Percentiles rank a stretch among this genome's conserved stretches.
phyloP scores from a whole-genome alignment of 2,797 vertebrate species.

The Mallotus villosus region DNA sequence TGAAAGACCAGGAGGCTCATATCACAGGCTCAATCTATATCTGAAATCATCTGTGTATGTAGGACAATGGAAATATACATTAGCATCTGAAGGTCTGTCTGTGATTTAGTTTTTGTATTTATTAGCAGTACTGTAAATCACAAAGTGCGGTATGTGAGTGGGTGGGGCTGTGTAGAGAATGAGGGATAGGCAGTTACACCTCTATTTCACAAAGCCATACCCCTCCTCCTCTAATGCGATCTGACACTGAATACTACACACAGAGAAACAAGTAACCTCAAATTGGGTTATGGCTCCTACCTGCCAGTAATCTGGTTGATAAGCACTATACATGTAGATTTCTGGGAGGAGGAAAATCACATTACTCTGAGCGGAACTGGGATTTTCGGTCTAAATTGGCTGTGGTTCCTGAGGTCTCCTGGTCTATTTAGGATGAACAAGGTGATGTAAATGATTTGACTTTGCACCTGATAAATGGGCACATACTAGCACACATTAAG shows the following conservation, averaged over 20 bases:
- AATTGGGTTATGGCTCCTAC: constrained; percentile 83
- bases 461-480: constrained; percentile 67
- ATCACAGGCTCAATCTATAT: not conserved
- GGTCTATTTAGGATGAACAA: constrained; percentile 72
- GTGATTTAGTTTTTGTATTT: constrained; percentile 30
- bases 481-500: constrained; percentile 32
- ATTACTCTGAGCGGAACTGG: constrained; percentile 76
- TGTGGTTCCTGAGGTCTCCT: constrained; percentile 71
- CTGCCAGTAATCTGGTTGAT: constrained; percentile 84
- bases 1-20: not conserved
- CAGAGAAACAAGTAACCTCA: constrained; percentile 79
- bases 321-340: constrained; percentile 85
- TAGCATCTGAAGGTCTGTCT: constrained; percentile 37
- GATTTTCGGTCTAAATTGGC: constrained; percentile 74
- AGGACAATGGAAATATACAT: constrained; percentile 51
- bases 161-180: constrained; percentile 42
- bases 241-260: constrained; percentile 81
- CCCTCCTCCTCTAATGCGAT: constrained; percentile 66
- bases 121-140: constrained; percentile 25
- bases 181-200: constrained; percentile 52
- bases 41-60: not conserved
- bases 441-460: constrained; percentile 73
- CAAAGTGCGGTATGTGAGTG: constrained; percentile 43
- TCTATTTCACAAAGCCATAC: constrained; percentile 67
- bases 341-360: constrained; percentile 77